Conservation (phyloP, 2,888 invertebrate genomes). For the Erannis defoliaria region DNA sequence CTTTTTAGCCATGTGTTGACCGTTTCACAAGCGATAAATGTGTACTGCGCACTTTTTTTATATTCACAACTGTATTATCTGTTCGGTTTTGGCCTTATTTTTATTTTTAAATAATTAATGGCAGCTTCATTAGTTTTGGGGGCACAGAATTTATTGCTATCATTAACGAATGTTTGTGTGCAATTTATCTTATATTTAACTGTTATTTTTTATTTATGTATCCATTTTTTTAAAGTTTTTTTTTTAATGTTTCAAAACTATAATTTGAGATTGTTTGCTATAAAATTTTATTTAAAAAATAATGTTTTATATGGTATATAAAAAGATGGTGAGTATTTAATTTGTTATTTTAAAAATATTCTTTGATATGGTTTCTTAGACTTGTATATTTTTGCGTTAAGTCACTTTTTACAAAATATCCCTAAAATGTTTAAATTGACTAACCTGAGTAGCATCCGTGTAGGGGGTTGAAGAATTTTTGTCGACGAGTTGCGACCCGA, state of each 20-base stretch:
- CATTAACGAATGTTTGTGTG: too few relatives aligned
- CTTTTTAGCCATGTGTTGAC: slow-evolving; percentile 60
- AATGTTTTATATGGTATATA: not conserved
- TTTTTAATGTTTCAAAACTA: not conserved
- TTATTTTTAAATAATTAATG: not conserved
- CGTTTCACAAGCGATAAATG: slow-evolving; percentile 60
- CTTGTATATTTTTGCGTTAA: too few relatives aligned
- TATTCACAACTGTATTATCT: slow-evolving; percentile 42
- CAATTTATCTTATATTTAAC: slow-evolving; percentile 1
- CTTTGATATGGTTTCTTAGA: too few relatives aligned
- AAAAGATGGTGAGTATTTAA: too few relatives aligned
- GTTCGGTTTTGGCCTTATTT: slow-evolving; percentile 18
- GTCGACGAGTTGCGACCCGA: slow-evolving; percentile 96
- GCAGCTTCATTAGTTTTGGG: not conserved
- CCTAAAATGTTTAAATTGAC: slow-evolving; percentile 57
- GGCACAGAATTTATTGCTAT: not conserved
- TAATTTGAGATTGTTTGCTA: too few relatives aligned
- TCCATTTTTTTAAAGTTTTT: not conserved
- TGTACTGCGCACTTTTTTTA: slow-evolving; percentile 63
- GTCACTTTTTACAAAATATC: not conserved
- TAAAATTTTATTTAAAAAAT: not conserved
- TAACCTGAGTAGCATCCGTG: slow-evolving; percentile 99
- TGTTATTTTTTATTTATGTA: slow-evolving; percentile 8
- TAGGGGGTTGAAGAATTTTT: slow-evolving; percentile 97
- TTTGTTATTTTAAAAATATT: not conserved